Percentiles rank a stretch among this genome's conserved stretches.
Conservation (phyloP, 2,113 vertebrate species). For the Psittacula cyanocephala region DNA sequence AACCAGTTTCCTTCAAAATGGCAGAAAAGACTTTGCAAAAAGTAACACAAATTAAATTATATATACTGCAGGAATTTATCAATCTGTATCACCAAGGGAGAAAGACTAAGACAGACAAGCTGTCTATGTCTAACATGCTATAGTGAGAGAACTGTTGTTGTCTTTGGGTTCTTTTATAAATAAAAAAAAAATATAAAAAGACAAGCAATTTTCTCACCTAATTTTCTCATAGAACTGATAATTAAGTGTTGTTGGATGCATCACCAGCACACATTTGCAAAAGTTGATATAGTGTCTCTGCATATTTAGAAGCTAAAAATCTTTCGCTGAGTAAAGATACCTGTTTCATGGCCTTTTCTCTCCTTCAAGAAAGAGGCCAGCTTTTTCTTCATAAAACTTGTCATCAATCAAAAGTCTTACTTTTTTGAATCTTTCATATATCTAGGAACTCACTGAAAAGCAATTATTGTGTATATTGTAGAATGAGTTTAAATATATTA, state of each 20-base stretch:
- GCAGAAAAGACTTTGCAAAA: neutral
- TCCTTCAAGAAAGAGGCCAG: neutral
- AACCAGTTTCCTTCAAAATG: neutral
- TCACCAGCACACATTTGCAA: slow-evolving; percentile 75
- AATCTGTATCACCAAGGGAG: neutral
- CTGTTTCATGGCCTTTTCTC: slow-evolving; percentile 34
- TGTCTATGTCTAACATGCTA: slow-evolving; percentile 29
- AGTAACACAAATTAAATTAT: neutral
- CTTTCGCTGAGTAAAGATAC: slow-evolving; percentile 69
- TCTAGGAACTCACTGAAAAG: neutral
- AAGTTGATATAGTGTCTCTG: slow-evolving; percentile 77
- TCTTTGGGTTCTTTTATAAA: slow-evolving; percentile 75
- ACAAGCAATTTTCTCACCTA: slow-evolving; percentile 86
- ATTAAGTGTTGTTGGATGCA: slow-evolving; percentile 82
- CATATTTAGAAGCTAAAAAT: slow-evolving; percentile 77
- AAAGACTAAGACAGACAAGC: neutral
- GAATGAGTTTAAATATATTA: neutral
- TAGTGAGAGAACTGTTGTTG: slow-evolving; percentile 52
- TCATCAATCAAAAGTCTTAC: neutral
- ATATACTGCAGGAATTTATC: neutral
- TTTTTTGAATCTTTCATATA: neutral
- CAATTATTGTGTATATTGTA: neutral
- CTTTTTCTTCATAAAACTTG: neutral
- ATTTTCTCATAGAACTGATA: slow-evolving; percentile 85
- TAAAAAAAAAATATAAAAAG: slow-evolving; percentile 82